Base-by-base conservation (phyloP, 2,113 vertebrate genomes). In the Dasyornis broadbenti region DNA sequence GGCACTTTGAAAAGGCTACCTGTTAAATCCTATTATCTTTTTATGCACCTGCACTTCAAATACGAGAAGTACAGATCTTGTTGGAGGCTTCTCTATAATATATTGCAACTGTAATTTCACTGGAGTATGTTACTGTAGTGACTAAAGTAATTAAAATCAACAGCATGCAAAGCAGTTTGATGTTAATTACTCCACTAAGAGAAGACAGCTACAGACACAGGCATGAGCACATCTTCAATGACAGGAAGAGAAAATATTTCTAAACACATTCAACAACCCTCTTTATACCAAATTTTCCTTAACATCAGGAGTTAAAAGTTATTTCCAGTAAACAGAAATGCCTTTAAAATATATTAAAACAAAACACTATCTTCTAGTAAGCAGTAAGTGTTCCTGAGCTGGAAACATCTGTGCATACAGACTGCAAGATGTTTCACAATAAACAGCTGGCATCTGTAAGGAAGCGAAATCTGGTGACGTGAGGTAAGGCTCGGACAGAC, bases 121-220 rank as follows among this genome's bases (percentile, higher is more conserved):
- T 73, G 40, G 63, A 77, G 42, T 56, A 56, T 53, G 35, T 47
- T 87, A 89, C 0, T 87, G 54, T 50, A 92, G 40, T 23, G 71
- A 86, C 42, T 87, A 11, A 81, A 82, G 59, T 76, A 77, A 95
- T 94, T 77, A 88, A 82, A 79, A 95, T 59, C 53, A 85, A 70
- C 35, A 82, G 54, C 45, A 59, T 12, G 54, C 54, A 69, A 54
- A 75, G 50, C 16, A 90, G 37, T 65, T 50, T 88, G 50, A 50
- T 13, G 24, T 61, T 76, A 87, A 89, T 82, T 85, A 88, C 23
- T 69, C 14, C 49, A 33, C 27, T 85, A 92, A 92, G 0, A 70
- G n/a, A 85, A 91, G n/a, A 65, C 21, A 84, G n/a, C 35, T 69
- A 89, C 49, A 86, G 77, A 50, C 22, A 89, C 54, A 82, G 75